Evolutionary conservation across 35 echinoderm and acorn worm species (phyloP), one percentile per base, ranked within the genome.

Genomic region (Patiria miniata): DNA sequence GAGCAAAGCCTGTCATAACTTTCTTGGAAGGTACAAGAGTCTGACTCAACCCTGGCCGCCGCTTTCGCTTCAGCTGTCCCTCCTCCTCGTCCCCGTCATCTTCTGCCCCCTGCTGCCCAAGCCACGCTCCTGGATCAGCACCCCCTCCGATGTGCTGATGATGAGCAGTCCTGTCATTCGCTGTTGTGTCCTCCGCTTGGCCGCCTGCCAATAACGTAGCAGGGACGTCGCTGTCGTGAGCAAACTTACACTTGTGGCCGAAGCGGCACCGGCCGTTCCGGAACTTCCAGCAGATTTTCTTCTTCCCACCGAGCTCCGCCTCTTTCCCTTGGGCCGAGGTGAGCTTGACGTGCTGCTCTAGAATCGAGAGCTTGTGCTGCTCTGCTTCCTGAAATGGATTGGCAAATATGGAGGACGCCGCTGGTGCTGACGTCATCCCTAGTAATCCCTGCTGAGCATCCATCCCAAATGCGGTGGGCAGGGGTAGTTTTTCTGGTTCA

Each of bases 291-390:
- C 87, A 89, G 26, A 89, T 83, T 36, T 82, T 89, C 80, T 83
- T 82, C 42, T 86, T 61, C 7, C 54, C 54, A 7, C 60, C 84
- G 8, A 77, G 60, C 39, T 77, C 40, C 2, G 19, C 65, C 40
- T 77, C 84, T 7, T 57, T 77, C 26, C 68, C 82, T 33, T 84
- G 52, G 1, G 82, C 34, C 2, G 82, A 84, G 33, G 82, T 59
- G 29, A 89, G 65, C 78, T 89, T 89, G 16, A 89, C 87, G 28
- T 89, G 87, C 39, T 89, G 79, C 52, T 89, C 87, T 40, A 89
- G 28, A n/a, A 89, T 89, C 0, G 87, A 89, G 15, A 89, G 60
- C 53, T 89, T 76, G 60, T 89, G 57, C 32, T 89, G 79, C 51
- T 77, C 60, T 51, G 87, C 87, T 15, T 89, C 54, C 40, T 89